Evolutionary conservation across 2,888 invertebrate species (phyloP).

Genomic region (Hanleya hanleyi): DNA sequence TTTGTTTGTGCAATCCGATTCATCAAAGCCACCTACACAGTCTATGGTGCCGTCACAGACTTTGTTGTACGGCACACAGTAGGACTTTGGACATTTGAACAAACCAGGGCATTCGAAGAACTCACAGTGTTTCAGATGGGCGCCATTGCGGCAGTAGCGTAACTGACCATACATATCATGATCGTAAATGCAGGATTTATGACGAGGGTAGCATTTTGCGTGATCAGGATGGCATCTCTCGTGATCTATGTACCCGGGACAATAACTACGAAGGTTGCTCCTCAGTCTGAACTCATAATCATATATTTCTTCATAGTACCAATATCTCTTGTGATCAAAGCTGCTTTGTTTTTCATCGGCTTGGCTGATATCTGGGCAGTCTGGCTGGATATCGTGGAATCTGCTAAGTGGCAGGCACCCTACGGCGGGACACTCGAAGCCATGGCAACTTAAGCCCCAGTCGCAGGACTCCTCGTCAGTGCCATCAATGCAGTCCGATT

Average conservation of each 20-base stretch:
- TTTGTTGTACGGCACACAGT: not conserved
- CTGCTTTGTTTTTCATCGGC: not conserved
- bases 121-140: conserved; percentile 3
- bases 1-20: not conserved
- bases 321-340: not conserved
- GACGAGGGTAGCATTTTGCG: not conserved
- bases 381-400: not conserved
- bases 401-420: not conserved
- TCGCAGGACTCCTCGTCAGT: not conserved
- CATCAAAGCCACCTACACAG: not conserved
- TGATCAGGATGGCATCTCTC: not conserved
- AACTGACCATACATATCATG: not conserved
- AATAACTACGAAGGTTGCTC: not conserved
- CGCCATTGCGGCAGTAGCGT: not conserved
- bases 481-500: not conserved
- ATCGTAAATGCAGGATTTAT: not conserved
- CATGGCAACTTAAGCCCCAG: not conserved
- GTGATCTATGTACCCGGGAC: not conserved
- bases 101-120: not conserved
- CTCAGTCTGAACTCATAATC: no score
- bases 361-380: not conserved
- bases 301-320: not conserved
- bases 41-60: not conserved
- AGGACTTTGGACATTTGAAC: conserved; percentile 8
- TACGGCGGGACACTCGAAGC: not conserved